Base-by-base conservation (phyloP, 2,113 vertebrate genomes). In the Coptodon rendalli region DNA sequence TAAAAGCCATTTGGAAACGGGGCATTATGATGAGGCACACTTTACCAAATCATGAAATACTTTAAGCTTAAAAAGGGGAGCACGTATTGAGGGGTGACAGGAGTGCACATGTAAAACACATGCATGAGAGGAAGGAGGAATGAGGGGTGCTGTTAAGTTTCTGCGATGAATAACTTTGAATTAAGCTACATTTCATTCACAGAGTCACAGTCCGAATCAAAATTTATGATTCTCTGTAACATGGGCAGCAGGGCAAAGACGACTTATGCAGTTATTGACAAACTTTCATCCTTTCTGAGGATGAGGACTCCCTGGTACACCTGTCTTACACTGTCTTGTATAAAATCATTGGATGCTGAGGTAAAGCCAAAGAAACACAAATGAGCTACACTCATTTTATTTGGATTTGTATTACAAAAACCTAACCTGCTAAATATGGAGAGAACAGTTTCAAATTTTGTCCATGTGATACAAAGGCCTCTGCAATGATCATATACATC, bases 1-100 rank as follows among this genome's bases (percentile, higher is more conserved):
- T 94, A 94, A 89, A 90, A 80, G 88, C 87, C 90, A 95, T 95
- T 89, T 93, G 91, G 85, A 88, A 89, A 91, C 27, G 68, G 83
- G 73, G 89, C 59, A 89, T 94, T 92, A 91, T 92, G 80, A 93
- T 84, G 87, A 95, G 89, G 88, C 78, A 36, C 86, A 89, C 90
- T 91, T 89, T 59, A 66, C 59, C 66, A 81, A 89, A 82, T 93
- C 86, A 88, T 40, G 52, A 80, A 82, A 78, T 43, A 50, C 83
- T 89, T 90, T 36, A 54, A 81, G 91, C 24, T 66, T 57, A 27
- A 80, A 83, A 82, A 73, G 66, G 29, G 56, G 36, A 27, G 38
- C 38, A 11, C 66, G 4, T 73, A 76, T 43, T 36, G 53, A 84
- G 45, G 36, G 82, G 57, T 83, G 84, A 92, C 84, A 86, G 31